Evolutionary conservation across 1,140 invertebrate species (phyloP), one percentile per base, ranked within the genome.

Genomic region (Penaeus indicus): DNA sequence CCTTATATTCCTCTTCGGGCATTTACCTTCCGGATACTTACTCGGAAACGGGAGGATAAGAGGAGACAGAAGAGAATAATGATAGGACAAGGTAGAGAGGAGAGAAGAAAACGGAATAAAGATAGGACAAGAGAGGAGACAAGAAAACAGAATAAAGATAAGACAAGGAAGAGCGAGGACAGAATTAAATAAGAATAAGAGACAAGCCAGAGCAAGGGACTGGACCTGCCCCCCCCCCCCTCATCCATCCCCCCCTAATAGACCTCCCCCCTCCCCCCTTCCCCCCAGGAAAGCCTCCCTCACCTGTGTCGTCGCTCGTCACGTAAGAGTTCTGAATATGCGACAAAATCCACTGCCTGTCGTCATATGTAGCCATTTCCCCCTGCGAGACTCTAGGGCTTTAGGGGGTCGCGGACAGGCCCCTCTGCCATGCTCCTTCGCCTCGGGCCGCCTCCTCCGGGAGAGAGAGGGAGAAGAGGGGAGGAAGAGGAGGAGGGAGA

Each of bases 231-330:
- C 38, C 38, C 38, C 38, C 38, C 1, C 38, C 38, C 38, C 7
- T 4, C 7, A 0, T 0, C 38, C 7, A 1, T 1, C 38, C 2
- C 38, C 38, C 38, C 38, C 38, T 42, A 42, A 42, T 42, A 4
- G 7, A 42, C 38, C 54, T 54, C 54, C 1, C 11, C 54, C 11
- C 16, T 11, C 0, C 16, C 54, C 8, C 54, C 54, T 11, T 54
- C 54, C 54, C 54, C 16, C 11, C 54, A 0, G 0, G n/a, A 75
- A 32, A 5, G 42, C 3, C n/a, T 38, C 25, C 84, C 87, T 60
- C 3, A 88, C 87, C 87, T 84, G 87, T 88, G 82, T 88, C 87
- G 84, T 88, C 87, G 60, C 87, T 88, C 79, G 87, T 88, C 54
- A 88, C 87, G 72, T 88, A 88, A 27, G 87, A 88, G 27, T 88